Evolutionary conservation across 53 echinoderm and acorn worm species (phyloP).

Genomic region (Pentamera pediparva): DNA sequence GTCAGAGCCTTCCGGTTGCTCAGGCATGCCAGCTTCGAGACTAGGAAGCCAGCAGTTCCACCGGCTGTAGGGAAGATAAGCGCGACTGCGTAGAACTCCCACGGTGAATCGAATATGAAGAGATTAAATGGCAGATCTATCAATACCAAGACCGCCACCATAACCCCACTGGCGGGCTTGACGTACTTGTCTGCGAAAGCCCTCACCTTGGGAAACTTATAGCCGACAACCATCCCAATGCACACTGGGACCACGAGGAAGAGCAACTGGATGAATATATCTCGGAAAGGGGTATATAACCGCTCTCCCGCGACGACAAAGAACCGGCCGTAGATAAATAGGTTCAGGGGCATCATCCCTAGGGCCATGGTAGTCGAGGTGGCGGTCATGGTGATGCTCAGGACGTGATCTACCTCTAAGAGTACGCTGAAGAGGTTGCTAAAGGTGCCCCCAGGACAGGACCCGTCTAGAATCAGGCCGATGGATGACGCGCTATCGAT

Average conservation of each 20-base stretch:
- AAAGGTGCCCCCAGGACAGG: slow-evolving; percentile 78
- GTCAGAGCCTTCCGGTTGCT: slow-evolving; percentile 35
- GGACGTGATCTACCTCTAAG: slow-evolving; percentile 67
- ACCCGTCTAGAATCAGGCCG: slow-evolving; percentile 72
- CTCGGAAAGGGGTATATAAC: slow-evolving; percentile 58
- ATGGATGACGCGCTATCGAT: slow-evolving; percentile 56
- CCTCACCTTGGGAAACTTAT: slow-evolving; percentile 51
- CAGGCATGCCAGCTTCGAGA: slow-evolving; percentile 57
- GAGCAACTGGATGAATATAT: slow-evolving; percentile 55
- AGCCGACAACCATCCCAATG: slow-evolving; percentile 61
- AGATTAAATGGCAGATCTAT: slow-evolving; percentile 64
- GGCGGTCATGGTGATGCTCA: slow-evolving; percentile 86
- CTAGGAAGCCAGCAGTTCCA: slow-evolving; percentile 44
- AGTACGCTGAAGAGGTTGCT: slow-evolving; percentile 76
- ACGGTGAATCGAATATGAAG: slow-evolving; percentile 66
- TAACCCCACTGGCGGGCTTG: slow-evolving; percentile 51
- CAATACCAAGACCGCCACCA: slow-evolving; percentile 44
- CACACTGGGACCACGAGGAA: slow-evolving; percentile 49
- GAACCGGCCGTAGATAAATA: slow-evolving; percentile 67
- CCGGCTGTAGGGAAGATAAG: slow-evolving; percentile 60
- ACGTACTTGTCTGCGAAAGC: slow-evolving; percentile 51
- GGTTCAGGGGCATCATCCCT: slow-evolving; percentile 82
- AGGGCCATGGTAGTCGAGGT: slow-evolving; percentile 74
- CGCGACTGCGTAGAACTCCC: slow-evolving; percentile 39
- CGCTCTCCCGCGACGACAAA: slow-evolving; percentile 30